Percentiles rank a stretch among this genome's conserved stretches.
These are phyloP conservation scores for Terrapene triunguis DNA, from an alignment of 2,113 vertebrate genomes.

Conservation along the genomic window DNA sequence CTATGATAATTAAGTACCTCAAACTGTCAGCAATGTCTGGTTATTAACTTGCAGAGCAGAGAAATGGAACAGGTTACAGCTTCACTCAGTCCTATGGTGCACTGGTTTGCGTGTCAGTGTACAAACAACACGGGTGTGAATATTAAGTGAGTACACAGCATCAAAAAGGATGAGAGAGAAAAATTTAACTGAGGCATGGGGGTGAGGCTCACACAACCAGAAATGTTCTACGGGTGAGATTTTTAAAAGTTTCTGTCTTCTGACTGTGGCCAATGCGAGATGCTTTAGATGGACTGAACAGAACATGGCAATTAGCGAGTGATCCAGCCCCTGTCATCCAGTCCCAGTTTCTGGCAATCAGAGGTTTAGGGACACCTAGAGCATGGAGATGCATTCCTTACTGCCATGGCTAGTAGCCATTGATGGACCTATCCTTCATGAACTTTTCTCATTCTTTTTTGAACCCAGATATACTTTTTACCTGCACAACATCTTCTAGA, in stretches of 20 bases:
- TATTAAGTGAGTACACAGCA: conserved; percentile 8
- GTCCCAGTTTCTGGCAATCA: not conserved
- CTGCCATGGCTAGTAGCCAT: not conserved
- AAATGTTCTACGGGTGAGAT: not conserved
- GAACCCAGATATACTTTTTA: not conserved
- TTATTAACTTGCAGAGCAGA: conserved; percentile 31
- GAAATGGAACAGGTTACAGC: conserved; percentile 7
- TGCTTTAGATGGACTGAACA: not conserved
- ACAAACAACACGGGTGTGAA: conserved; percentile 3
- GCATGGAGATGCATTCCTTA: not conserved
- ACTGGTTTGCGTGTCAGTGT: not conserved
- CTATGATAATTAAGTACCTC: not conserved
- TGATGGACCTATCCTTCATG: not conserved
- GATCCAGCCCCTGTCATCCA: not conserved
- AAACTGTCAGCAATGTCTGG: not conserved
- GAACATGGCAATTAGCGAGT: not conserved
- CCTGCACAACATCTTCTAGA: not conserved
- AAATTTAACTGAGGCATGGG: conserved; percentile 36
- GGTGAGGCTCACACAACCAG: not conserved
- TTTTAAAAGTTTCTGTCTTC: conserved; percentile 28
- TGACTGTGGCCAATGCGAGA: too few species aligned
- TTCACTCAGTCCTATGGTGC: not conserved
- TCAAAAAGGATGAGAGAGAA: conserved; percentile 4
- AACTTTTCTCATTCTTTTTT: not conserved
- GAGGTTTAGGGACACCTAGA: not conserved